Base-by-base conservation (phyloP, 2,797 vertebrate genomes). In the Macroramphosus scolopax region DNA sequence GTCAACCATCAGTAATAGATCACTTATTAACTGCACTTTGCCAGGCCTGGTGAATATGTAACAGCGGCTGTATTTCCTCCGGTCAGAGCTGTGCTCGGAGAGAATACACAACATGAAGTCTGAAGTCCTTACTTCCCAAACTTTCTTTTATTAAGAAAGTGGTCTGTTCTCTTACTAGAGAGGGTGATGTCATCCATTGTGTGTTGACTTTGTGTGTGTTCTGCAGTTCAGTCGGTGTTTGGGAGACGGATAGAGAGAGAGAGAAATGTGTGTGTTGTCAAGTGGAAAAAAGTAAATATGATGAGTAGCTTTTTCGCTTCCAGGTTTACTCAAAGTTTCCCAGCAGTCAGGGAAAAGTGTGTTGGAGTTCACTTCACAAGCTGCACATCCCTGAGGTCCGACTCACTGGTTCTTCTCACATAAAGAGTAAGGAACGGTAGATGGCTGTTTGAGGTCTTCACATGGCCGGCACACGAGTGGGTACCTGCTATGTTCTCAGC, bases 1-100 rank as follows among this genome's bases (percentile, higher is more conserved):
- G 57, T 32, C 36, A 32, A 46, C 41, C 32, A 14, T 58, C 55
- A 45, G 56, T 69, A 85, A 87, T 89, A 77, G 75, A 72, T 88
- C 31, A 86, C 48, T 16, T 63, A 86, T 86, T 87, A 88, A 77
- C 72, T 48, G 54, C 35, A 8, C 28, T 62, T 31, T 53, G 40
- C 64, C 47, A 42, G 40, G 34, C 51, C 44, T 36, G 57, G 80
- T 87, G 41, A 77, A 83, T 83, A 49, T 75, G 63, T 79, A 75
- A 82, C 67, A 1, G 22, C 15, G 51, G 38, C 20, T 48, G 59
- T 55, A 46, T 69, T 58, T 61, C 51, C 63, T 46, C 16, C 32
- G 59, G 40, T 71, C 44, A 58, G 5, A 16, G 40, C 9, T 31
- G 35, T 34, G 35, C 33, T 32, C n/a, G 11, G 18, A 22, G 30